Percentiles rank a stretch among this genome's conserved stretches.
Evolutionary conservation across 2,113 vertebrate species (phyloP).

Genomic region (Alaudala cheleensis): DNA sequence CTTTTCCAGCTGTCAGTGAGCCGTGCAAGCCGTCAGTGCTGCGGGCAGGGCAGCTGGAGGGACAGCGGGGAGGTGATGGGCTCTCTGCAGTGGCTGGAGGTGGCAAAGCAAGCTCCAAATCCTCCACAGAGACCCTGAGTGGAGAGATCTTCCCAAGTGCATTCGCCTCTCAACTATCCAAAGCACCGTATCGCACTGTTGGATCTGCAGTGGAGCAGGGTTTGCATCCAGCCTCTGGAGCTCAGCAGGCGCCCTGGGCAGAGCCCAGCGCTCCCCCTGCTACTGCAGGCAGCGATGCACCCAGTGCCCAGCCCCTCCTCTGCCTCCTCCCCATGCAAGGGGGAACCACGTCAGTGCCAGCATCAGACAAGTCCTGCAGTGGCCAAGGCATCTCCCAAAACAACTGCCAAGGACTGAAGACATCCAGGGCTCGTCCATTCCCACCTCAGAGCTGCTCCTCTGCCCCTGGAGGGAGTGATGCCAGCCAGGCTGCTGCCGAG

Average conservation of each 20-base stretch:
- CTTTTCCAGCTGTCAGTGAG: rapidly evolving
- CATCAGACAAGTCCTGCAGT: rapidly evolving
- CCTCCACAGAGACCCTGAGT: rapidly evolving
- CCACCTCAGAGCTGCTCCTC: background rate
- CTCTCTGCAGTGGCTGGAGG: rapidly evolving
- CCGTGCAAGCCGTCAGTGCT: rapidly evolving
- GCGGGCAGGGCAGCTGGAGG: background rate
- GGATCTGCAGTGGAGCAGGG: rapidly evolving
- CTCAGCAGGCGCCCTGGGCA: background rate
- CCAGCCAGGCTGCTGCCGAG: background rate
- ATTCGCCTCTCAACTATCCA: background rate
- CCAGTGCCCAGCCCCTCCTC: rapidly evolving
- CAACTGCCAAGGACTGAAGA: background rate
- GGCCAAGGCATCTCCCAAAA: background rate
- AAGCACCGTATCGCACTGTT: background rate
- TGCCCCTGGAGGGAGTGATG: background rate
- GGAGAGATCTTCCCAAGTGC: rapidly evolving
- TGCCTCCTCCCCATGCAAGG: background rate
- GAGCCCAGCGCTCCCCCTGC: rapidly evolving
- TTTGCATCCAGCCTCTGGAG: background rate
- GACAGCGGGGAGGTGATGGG: too few species aligned
- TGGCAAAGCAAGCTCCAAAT: background rate
- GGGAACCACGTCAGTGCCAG: background rate
- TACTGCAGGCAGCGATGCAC: rapidly evolving
- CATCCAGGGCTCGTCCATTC: background rate